These are phyloP conservation scores for Nothobranchius furzeri DNA, from an alignment of 2,113 vertebrate species.

Conservation along the genomic window DNA sequence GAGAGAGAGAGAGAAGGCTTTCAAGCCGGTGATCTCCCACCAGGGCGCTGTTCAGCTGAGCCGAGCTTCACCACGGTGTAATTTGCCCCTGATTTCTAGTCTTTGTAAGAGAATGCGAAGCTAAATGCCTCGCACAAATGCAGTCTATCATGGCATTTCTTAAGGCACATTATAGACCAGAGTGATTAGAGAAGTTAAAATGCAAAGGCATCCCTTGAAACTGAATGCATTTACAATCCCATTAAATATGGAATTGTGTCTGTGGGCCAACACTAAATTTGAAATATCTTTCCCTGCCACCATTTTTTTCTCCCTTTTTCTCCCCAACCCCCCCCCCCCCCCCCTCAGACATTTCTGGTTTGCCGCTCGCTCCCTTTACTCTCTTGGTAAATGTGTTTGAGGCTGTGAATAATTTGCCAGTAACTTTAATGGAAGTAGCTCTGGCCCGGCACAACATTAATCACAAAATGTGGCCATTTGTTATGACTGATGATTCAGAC, in stretches of 20 bases:
- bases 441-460: conserved; percentile 50
- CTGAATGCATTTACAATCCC: conserved; percentile 81
- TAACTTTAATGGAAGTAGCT: conserved; percentile 63
- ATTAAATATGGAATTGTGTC: conserved; percentile 82
- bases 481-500: conserved; percentile 39
- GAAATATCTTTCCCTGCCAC: conserved; percentile 70
- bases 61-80: conserved; percentile 62
- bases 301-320: conserved; percentile 36
- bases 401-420: conserved; percentile 62
- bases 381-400: conserved; percentile 58
- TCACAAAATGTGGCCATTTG: conserved; percentile 38
- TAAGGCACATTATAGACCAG: conserved; percentile 73
- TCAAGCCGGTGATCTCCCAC: conserved; percentile 64
- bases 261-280: conserved; percentile 79
- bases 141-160: conserved; percentile 72
- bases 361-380: conserved; percentile 55
- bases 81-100: conserved; percentile 76
- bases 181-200: conserved; percentile 81
- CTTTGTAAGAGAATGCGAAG: conserved; percentile 70
- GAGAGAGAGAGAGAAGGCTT: conserved; percentile 24
- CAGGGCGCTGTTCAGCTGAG: conserved; percentile 62
- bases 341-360: conserved; percentile 52
- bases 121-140: conserved; percentile 71
- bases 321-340: too few relatives aligned
- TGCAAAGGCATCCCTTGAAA: conserved; percentile 78